phyloP scores from a whole-genome alignment of 2,113 vertebrate species.

The Neolamprologus longior region DNA sequence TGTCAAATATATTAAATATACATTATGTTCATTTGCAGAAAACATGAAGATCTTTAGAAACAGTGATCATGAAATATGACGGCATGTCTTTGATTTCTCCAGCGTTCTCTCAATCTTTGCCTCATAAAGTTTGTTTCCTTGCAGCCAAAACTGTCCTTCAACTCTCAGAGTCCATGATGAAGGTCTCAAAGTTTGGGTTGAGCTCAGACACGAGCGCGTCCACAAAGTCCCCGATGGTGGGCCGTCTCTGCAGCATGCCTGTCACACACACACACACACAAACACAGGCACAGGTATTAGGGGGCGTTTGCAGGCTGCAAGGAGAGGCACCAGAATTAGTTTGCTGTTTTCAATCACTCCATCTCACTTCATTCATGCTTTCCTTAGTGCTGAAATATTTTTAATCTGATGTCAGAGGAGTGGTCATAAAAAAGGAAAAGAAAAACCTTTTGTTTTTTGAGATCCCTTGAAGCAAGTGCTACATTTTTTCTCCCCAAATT shows the following conservation, averaged over 20 bases:
- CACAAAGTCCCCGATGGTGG: slow-evolving; percentile 88
- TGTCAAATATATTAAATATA: neutral
- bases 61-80: neutral
- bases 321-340: neutral
- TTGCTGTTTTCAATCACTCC: neutral
- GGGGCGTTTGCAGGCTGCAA: neutral
- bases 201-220: slow-evolving; percentile 89
- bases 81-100: neutral
- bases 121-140: neutral
- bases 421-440: neutral
- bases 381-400: neutral
- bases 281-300: neutral
- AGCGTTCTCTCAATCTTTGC: neutral
- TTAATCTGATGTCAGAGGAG: neutral
- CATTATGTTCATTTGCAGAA: neutral
- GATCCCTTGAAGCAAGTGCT: neutral
- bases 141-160: slow-evolving; percentile 10
- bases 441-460: neutral
- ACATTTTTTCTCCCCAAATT: neutral
- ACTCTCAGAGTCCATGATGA: slow-evolving; percentile 85
- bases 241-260: slow-evolving; percentile 93
- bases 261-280: neutral
- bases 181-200: slow-evolving; percentile 87
- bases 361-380: neutral
- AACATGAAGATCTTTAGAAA: neutral